Base-by-base conservation (phyloP, 2,797 vertebrate genomes). In the Acipenser transmontanus region DNA sequence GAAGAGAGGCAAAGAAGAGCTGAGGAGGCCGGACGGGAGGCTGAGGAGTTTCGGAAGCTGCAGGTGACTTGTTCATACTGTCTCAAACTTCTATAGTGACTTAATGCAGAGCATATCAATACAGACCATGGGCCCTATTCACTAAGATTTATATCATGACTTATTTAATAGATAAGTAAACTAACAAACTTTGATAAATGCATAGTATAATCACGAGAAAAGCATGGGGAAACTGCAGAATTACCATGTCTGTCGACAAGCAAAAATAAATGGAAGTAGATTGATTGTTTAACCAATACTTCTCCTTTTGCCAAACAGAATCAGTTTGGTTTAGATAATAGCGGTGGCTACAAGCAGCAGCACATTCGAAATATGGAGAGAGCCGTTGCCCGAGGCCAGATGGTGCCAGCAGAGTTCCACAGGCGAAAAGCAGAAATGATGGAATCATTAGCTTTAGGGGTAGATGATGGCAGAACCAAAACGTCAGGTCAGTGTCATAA, bases 371-470 rank as follows among this genome's bases (percentile, higher is more conserved):
- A 82, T 69, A 87, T 98, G 93, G 92, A 95, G 85, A 89, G 69
- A 68, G 93, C 91, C 12, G 95, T 98, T 50, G 81, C 87, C 49
- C 82, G 80, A 13, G 95, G 95, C 71, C 84, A 81, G 62, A 87
- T 98, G 90, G 79, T 76, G 47, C 93, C 95, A 0, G 84, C 83
- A 65, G 93, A 97, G 60, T 97, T 93, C 81, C 93, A 98, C 71
- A 83, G 71, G 63, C 92, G 87, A 71, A 93, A 81, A 84, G 87
- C 85, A 1, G 91, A 93, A 63, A 84, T 98, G 88, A 89, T 96
- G 91, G 94, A 97, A 78, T 88, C 88, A 50, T 77, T 98, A 74
- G 89, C 95, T 72, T 82, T 87, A 48, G 95, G 95, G 61, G 34
- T 90, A 71, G 95, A 98, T 77, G 94, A 98, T 72, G 93, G 93